Evolutionary conservation across 2,797 vertebrate species (phyloP), one percentile per base, ranked within the genome.

Genomic region (Spinus pinus): DNA sequence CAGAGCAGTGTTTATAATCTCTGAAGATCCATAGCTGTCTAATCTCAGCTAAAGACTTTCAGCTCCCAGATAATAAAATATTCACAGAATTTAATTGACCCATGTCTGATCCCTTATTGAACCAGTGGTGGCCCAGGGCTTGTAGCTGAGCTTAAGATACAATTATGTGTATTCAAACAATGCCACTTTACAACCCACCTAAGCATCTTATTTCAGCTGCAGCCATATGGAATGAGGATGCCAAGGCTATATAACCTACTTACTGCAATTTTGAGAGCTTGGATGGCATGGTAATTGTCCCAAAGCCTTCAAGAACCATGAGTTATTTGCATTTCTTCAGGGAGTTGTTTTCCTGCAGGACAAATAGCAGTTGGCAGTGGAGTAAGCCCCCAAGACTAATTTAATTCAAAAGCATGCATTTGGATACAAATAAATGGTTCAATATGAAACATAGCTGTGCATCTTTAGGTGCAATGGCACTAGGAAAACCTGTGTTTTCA

Each of bases 141-240:
- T 62, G 67, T 66, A 88, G 74, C 93, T 83, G 62, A 96, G 83
- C 47, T 94, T 95, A 80, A 81, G 53, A 51, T 72, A 82, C 73
- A 88, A 94, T 88, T 93, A 91, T 50, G 49, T 77, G 66, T 87
- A 91, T 86, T 97, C 79, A 93, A 67, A 81, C n/a, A 41, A 49
- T 88, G 88, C 58, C 64, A 74, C 86, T 96, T 96, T 93, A 82
- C 73, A 95, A 87, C 90, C 75, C 90, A 84, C 89, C 53, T 67
- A 96, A 97, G 93, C 79, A 94, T 92, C 90, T 97, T 96, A 96
- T 94, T 97, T 97, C 41, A 18, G 86, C 93, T 93, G 85, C 70
- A 95, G 82, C 90, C 97, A 96, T 97, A 97, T 97, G 97, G 96
- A 97, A 95, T 90, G 95, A 88, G 90, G 92, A 97, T 97, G 74